phyloP scores from a whole-genome alignment of 2,797 vertebrate species.

The Avahi laniger region DNA sequence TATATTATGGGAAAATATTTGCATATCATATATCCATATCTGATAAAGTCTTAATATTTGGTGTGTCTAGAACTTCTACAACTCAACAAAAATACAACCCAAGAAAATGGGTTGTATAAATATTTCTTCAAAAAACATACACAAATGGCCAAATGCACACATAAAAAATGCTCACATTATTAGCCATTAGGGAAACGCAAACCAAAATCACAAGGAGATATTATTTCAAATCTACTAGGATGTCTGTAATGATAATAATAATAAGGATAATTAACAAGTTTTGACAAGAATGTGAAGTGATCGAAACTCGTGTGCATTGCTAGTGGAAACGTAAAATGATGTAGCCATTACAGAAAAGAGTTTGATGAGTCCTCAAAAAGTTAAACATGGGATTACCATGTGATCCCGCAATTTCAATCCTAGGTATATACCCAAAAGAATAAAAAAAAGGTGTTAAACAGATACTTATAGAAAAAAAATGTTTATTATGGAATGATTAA shows the following conservation, averaged over 20 bases:
- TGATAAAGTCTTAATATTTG: not conserved
- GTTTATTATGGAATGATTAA: not conserved
- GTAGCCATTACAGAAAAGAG: not conserved
- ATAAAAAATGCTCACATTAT: not conserved
- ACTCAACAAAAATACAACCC: not conserved
- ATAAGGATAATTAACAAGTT: not conserved
- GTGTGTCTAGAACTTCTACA: not conserved
- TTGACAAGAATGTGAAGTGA: not conserved
- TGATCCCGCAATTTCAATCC: not conserved
- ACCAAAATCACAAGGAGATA: not conserved
- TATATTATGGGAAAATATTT: not conserved
- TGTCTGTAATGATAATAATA: not conserved
- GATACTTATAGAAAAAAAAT: not conserved
- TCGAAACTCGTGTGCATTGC: not conserved
- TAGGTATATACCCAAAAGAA: not conserved
- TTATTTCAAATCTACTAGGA: not conserved
- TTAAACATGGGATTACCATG: not conserved
- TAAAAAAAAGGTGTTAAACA: not conserved
- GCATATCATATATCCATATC: not conserved
- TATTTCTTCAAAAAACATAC: not conserved
- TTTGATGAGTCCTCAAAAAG: not conserved
- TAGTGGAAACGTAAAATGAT: not conserved
- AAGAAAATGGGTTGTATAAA: not conserved
- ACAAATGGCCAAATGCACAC: not conserved
- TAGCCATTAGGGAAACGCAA: not conserved